Evolutionary conservation across 1,140 invertebrate genomes (phyloP).

Genomic region (Caerostris extrusa): DNA sequence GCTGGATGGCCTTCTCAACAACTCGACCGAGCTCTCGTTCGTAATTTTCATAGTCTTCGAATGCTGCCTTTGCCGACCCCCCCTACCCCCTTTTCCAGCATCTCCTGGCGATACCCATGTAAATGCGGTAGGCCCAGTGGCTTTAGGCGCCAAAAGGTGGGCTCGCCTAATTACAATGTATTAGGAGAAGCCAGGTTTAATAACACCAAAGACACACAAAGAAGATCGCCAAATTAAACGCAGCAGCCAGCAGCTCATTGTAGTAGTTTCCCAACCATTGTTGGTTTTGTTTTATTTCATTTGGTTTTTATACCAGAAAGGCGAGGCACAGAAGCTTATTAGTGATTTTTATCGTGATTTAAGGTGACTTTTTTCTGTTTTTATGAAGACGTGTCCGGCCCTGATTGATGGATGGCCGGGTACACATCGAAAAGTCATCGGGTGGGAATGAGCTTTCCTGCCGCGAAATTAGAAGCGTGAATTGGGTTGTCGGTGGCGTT

Average conservation of each 20-base stretch:
- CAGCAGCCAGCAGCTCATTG: not conserved
- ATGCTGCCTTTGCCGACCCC: not conserved
- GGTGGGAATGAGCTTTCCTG: not conserved
- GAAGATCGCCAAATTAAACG: slow-evolving; percentile 38
- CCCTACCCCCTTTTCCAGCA: not conserved
- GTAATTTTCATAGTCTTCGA: slow-evolving; percentile 45
- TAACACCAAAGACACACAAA: slow-evolving; percentile 28
- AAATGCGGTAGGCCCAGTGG: slow-evolving; percentile 63
- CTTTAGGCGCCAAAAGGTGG: slow-evolving; percentile 74
- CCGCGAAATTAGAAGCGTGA: slow-evolving; percentile 36
- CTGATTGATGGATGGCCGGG: slow-evolving; percentile 53
- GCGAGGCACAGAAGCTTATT: slow-evolving; percentile 58
- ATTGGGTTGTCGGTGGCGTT: slow-evolving; percentile 21
- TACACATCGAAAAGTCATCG: not conserved
- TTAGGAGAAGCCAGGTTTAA: slow-evolving; percentile 25
- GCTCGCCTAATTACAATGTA: slow-evolving; percentile 64
- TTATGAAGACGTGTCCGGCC: slow-evolving; percentile 7
- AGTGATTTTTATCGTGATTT: slow-evolving; percentile 68
- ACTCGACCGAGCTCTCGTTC: slow-evolving; percentile 6
- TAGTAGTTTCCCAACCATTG: slow-evolving; percentile 27
- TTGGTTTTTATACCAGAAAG: not conserved
- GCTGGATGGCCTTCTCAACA: slow-evolving; percentile 20
- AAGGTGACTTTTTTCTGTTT: not conserved
- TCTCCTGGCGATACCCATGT: slow-evolving; percentile 46
- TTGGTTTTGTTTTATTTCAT: slow-evolving; percentile 57